These are phyloP conservation scores for Australoheros facetus DNA, from an alignment of 2,797 vertebrate genomes.

Conservation along the genomic window DNA sequence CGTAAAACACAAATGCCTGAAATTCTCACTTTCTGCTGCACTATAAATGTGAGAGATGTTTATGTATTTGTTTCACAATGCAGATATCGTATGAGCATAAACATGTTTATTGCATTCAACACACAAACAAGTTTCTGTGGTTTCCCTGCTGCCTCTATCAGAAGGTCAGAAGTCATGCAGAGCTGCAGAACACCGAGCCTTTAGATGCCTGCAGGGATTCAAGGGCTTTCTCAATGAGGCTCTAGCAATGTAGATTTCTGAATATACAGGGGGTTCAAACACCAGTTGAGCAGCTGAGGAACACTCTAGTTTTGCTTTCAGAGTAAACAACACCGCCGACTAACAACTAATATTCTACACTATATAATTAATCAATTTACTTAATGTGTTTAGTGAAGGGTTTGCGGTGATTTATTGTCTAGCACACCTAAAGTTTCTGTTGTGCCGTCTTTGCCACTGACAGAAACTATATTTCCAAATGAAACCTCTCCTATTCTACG, in stretches of 20 bases:
- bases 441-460: not conserved
- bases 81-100: not conserved
- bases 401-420: not conserved
- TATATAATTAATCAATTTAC: not conserved
- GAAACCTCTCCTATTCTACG: not conserved
- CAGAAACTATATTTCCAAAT: not conserved
- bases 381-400: not conserved
- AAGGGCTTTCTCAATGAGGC: not conserved
- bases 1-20: not conserved
- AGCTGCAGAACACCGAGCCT: not conserved
- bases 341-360: not conserved
- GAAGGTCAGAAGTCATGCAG: not conserved
- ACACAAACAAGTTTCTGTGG: not conserved
- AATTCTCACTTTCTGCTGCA: not conserved
- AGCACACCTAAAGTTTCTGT: not conserved
- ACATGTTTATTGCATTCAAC: not conserved
- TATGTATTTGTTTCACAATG: not conserved
- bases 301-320: not conserved
- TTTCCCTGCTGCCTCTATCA: not conserved
- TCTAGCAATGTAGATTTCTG: slow-evolving; percentile 1
- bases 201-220: not conserved
- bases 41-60: not conserved
- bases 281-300: not conserved
- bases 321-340: not conserved
- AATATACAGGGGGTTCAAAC: not conserved